phyloP scores from a whole-genome alignment of 2,797 vertebrate species.

The Enteromius anoplus region DNA sequence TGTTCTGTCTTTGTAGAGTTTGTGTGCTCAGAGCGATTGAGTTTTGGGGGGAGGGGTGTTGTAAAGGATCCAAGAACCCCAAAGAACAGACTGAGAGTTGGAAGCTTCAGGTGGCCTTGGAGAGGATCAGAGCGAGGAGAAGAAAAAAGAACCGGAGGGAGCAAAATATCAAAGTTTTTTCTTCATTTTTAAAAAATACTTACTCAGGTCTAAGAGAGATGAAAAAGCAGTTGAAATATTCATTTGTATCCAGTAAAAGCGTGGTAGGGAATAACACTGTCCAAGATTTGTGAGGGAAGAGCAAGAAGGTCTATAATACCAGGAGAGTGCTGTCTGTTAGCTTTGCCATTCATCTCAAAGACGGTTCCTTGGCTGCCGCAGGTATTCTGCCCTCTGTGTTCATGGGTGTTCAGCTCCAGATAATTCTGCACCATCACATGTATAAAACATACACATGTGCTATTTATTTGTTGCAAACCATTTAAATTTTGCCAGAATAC shows the following conservation, averaged over 20 bases:
- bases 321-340: background rate
- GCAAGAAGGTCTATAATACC: background rate
- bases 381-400: background rate
- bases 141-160: slow-evolving; percentile 45
- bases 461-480: background rate
- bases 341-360: background rate
- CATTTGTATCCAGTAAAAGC: slow-evolving; percentile 55
- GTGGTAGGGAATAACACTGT: slow-evolving; percentile 52
- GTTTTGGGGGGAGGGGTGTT: background rate
- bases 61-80: slow-evolving; percentile 54
- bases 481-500: background rate
- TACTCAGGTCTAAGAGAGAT: slow-evolving; percentile 35
- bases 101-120: slow-evolving; percentile 56
- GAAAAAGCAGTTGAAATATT: slow-evolving; percentile 53
- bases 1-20: slow-evolving; percentile 58
- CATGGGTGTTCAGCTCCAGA: background rate
- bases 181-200: slow-evolving; percentile 32
- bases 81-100: slow-evolving; percentile 51
- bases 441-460: background rate
- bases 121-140: slow-evolving; percentile 48
- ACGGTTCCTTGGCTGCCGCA: background rate
- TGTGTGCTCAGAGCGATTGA: slow-evolving; percentile 45
- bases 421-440: background rate
- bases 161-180: slow-evolving; percentile 52
- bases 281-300: slow-evolving; percentile 48